Conservation (phyloP, 2,888 invertebrate species). For the Hypomecis atomaria region DNA sequence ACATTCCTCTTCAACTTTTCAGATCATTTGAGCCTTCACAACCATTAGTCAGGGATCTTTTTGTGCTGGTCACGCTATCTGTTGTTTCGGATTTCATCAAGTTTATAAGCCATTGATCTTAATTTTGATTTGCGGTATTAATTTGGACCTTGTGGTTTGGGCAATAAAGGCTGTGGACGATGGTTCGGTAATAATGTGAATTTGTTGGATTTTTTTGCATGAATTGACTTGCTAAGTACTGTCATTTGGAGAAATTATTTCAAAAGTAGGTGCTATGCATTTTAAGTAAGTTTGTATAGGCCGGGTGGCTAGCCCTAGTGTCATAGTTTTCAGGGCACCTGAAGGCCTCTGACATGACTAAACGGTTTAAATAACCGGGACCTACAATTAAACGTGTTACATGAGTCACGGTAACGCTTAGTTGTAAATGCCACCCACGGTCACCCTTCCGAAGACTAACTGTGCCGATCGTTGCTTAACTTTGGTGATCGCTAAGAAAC, state of each 20-base stretch:
- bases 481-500: no score
- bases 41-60: constrained; percentile 50
- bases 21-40: constrained; percentile 27
- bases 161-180: constrained; percentile 1
- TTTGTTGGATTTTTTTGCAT: no score
- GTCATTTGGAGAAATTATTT: constrained; percentile 42
- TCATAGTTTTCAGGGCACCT: no score
- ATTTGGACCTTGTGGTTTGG: constrained; percentile 1
- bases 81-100: constrained; percentile 66
- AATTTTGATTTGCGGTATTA: constrained; percentile 34
- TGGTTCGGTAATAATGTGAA: background rate
- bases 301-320: no score
- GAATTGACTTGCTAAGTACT: constrained; percentile 56
- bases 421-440: no score
- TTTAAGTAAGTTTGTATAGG: no score
- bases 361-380: no score
- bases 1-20: constrained; percentile 18
- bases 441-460: no score
- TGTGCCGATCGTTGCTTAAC: no score
- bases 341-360: no score
- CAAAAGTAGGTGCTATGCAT: background rate
- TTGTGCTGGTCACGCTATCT: constrained; percentile 51
- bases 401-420: no score
- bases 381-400: no score
- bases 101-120: constrained; percentile 46